These are phyloP conservation scores for Rhinella marina DNA, from an alignment of 2,797 vertebrate genomes.

Conservation along the genomic window DNA sequence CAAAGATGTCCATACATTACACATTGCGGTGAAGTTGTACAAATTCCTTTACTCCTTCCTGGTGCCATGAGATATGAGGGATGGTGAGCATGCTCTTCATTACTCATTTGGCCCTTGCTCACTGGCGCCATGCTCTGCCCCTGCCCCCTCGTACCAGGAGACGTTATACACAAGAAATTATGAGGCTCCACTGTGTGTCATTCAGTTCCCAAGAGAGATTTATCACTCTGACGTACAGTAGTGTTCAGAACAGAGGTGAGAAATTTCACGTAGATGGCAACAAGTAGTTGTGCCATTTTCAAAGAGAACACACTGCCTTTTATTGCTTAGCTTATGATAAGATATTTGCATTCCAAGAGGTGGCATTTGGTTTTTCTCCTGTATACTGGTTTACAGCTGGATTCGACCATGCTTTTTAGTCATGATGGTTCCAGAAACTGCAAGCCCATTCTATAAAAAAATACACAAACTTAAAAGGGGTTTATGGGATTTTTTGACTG, in stretches of 20 bases:
- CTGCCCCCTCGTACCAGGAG: constrained; percentile 47
- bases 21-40: not conserved
- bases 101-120: constrained; percentile 29
- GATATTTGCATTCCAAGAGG: not conserved
- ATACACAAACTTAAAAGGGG: not conserved
- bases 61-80: constrained; percentile 14
- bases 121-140: constrained; percentile 6
- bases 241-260: not conserved
- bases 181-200: constrained; percentile 11
- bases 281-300: constrained; percentile 5
- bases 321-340: not conserved
- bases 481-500: too few species aligned
- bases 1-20: not conserved
- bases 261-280: not conserved
- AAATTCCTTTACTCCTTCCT: constrained; percentile 23
- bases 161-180: constrained; percentile 28
- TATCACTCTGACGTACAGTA: constrained; percentile 3
- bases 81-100: not conserved
- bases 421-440: not conserved
- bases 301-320: constrained; percentile 1
- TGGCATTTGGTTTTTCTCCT: not conserved
- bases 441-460: not conserved
- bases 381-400: not conserved
- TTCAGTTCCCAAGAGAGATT: constrained; percentile 16
- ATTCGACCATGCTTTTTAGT: not conserved